These are phyloP conservation scores for Tenrec ecaudatus DNA, from an alignment of 2,113 vertebrate genomes.

Conservation along the genomic window DNA sequence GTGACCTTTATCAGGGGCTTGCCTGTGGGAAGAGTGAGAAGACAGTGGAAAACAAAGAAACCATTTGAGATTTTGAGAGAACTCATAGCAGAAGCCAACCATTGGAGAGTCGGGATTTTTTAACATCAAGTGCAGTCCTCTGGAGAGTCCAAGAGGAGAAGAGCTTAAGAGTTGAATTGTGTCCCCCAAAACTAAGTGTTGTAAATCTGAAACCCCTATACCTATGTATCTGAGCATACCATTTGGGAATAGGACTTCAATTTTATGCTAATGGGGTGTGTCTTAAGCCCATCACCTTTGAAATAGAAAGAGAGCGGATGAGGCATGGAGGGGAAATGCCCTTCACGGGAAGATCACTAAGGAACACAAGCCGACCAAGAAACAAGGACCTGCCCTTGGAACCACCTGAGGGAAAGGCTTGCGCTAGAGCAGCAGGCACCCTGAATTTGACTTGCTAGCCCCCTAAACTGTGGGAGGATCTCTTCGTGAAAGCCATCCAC, in stretches of 20 bases:
- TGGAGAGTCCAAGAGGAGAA: conserved; percentile 17
- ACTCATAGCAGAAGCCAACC: conserved; percentile 49
- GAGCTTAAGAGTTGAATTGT: not conserved
- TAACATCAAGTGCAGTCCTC: not conserved
- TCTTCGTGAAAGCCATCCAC: not conserved
- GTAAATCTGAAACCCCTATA: not conserved
- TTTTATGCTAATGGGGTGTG: not conserved
- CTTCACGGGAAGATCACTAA: not conserved
- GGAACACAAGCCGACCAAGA: not conserved
- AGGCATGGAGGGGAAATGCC: not conserved
- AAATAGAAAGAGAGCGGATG: not conserved
- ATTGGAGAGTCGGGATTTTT: conserved; percentile 51
- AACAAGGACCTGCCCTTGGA: not conserved
- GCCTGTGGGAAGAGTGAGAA: not conserved
- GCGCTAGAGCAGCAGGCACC: not conserved
- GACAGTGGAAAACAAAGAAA: conserved; percentile 52
- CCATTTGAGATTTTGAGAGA: not conserved
- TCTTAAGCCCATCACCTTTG: not conserved
- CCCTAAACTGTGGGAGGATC: not conserved
- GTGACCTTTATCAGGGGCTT: not conserved
- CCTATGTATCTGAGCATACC: not conserved
- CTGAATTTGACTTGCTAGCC: not conserved
- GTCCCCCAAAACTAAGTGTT: not conserved
- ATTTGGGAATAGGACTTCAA: not conserved
- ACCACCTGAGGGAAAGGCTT: not conserved